Percentiles rank a stretch among this genome's conserved stretches.
These are phyloP conservation scores for Pseudopipra pipra DNA, from an alignment of 2,113 vertebrate genomes.

Conservation along the genomic window DNA sequence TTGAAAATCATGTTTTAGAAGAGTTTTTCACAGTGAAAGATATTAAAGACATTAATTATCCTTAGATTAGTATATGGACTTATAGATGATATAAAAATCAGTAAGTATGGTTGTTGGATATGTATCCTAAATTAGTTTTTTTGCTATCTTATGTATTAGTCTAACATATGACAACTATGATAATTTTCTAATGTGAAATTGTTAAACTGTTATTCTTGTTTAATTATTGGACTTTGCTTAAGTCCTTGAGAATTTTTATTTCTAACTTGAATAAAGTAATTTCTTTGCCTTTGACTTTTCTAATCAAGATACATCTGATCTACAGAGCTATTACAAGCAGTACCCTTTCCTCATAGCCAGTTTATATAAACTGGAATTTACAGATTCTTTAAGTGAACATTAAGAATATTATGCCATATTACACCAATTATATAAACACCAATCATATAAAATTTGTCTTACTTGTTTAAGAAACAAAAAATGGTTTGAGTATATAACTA, in stretches of 20 bases:
- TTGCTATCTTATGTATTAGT: background rate
- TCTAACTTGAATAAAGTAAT: background rate
- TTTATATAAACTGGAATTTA: conserved; percentile 25
- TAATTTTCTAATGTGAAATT: background rate
- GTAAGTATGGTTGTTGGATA: background rate
- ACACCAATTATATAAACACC: background rate
- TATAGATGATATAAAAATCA: background rate
- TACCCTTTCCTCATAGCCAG: background rate
- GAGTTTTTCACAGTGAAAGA: background rate
- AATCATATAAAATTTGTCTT: background rate
- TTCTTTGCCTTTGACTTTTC: background rate
- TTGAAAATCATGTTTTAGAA: background rate
- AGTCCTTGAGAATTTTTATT: background rate
- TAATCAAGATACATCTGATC: background rate
- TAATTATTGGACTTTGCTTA: background rate
- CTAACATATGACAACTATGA: background rate
- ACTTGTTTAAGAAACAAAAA: background rate
- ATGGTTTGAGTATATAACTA: background rate
- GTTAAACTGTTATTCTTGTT: background rate
- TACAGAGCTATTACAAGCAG: background rate
- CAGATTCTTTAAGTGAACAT: background rate
- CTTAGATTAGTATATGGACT: background rate
- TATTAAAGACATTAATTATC: conserved; percentile 10
- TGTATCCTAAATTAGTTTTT: background rate
- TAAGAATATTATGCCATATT: background rate